Evolutionary conservation across 2,797 vertebrate species (phyloP), one percentile per base, ranked within the genome.

Genomic region (Sebastes diaconus): DNA sequence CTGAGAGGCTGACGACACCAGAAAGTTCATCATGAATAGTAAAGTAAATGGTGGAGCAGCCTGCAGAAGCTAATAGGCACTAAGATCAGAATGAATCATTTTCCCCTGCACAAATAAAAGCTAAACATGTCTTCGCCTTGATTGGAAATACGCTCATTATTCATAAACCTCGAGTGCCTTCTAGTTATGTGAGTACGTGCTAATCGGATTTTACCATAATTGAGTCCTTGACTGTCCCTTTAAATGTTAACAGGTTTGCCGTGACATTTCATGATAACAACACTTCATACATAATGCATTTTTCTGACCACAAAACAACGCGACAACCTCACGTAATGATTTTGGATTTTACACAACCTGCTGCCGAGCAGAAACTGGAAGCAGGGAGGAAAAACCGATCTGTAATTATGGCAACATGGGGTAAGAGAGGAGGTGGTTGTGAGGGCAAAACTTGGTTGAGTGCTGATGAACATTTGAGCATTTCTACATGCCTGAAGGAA

Each of bases 401-500:
- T 13, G 91, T 90, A 92, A 92, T 92, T 89, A 92, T 58, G 63
- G 82, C 57, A n/a, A 82, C 68, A 20, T 55, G 66, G 77, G 80
- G 78, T 71, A 71, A 80, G 69, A 77, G 85, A 75, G 57, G 76
- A 88, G 87, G 81, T 24, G 13, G 67, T 54, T 57, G 68, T 39
- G 70, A 69, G 78, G 70, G 78, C 64, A 65, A 79, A 87, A 86
- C 81, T 32, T 83, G 84, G 84, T 81, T 88, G 87, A 90, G 69
- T 87, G 89, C 92, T 94, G 94, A 95, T 94, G 92, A 96, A 93
- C 91, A 91, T 93, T 94, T 92, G 90, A 94, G 90, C 90, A 91
- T 92, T 94, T 90, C 89, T 94, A 88, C 94, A 95, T 94, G 95
- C 95, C 94, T 94, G 92, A 88, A 93, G 92, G 91, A 94, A 94